These are phyloP conservation scores for Entomobrya proxima DNA, from an alignment of 2,888 invertebrate genomes.

Conservation along the genomic window DNA sequence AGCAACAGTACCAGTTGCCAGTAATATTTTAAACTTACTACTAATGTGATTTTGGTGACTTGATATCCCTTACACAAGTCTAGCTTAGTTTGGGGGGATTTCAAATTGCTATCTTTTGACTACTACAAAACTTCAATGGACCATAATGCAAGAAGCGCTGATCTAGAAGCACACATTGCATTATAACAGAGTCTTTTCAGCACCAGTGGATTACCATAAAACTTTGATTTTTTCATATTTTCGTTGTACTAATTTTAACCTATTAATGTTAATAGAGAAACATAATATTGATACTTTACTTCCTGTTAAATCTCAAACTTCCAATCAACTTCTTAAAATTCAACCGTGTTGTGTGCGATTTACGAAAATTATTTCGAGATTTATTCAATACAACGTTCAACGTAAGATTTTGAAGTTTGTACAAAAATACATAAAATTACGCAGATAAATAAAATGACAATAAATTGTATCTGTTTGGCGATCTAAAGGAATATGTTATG, in stretches of 20 bases:
- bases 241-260: conserved; percentile 18
- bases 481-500: background rate
- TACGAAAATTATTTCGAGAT: conserved; percentile 49
- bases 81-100: too few species aligned
- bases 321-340: background rate
- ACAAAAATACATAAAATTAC: conserved; percentile 58
- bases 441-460: conserved; percentile 3
- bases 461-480: background rate
- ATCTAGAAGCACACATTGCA: too few species aligned
- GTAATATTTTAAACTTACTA: conserved; percentile 1
- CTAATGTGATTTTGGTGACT: background rate
- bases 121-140: too few species aligned
- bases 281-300: background rate
- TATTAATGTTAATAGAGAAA: background rate
- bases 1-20: conserved; percentile 37
- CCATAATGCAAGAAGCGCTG: too few species aligned
- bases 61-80: too few species aligned
- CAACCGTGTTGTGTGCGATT: background rate
- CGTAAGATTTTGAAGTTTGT: conserved; percentile 56
- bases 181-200: too few species aligned
- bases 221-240: background rate
- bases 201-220: too few species aligned
- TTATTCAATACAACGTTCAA: conserved; percentile 48
- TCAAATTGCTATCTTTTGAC: too few species aligned
- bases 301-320: background rate